These are phyloP conservation scores for Ginglymostoma cirratum DNA, from an alignment of 2,113 vertebrate species.

Conservation along the genomic window DNA sequence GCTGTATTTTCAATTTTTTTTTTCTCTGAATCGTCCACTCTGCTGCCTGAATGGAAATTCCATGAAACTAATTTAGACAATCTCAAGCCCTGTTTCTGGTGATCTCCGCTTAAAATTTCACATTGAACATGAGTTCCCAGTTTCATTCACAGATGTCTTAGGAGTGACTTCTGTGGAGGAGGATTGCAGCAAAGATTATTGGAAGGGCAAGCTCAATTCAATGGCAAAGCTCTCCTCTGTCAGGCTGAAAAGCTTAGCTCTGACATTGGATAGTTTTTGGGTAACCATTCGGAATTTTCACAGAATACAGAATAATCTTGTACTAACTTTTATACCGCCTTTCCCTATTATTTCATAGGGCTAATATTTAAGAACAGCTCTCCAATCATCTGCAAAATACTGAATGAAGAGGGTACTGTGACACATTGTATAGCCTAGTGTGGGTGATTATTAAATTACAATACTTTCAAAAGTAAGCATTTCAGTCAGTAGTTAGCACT, in stretches of 20 bases:
- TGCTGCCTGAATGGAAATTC: not conserved
- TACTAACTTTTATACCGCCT: not conserved
- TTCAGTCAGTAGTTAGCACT: not conserved
- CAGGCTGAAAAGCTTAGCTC: not conserved
- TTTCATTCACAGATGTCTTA: not conserved
- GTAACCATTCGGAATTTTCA: not conserved
- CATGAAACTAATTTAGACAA: not conserved
- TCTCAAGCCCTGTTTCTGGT: not conserved
- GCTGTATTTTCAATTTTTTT: not conserved
- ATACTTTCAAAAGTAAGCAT: not conserved
- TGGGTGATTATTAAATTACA: not conserved
- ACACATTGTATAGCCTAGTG: not conserved
- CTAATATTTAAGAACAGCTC: not conserved
- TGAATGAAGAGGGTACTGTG: not conserved
- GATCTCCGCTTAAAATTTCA: not conserved
- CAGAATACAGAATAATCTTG: not conserved
- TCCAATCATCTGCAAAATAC: not conserved
- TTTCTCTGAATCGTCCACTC: not conserved
- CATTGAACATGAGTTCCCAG: not conserved
- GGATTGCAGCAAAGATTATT: not conserved
- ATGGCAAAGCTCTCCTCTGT: not conserved
- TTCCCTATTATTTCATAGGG: not conserved
- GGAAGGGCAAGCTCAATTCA: not conserved
- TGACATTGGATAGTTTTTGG: not conserved
- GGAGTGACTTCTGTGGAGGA: not conserved